Conservation (phyloP, 1,140 invertebrate species). For the Cydia splendana region DNA sequence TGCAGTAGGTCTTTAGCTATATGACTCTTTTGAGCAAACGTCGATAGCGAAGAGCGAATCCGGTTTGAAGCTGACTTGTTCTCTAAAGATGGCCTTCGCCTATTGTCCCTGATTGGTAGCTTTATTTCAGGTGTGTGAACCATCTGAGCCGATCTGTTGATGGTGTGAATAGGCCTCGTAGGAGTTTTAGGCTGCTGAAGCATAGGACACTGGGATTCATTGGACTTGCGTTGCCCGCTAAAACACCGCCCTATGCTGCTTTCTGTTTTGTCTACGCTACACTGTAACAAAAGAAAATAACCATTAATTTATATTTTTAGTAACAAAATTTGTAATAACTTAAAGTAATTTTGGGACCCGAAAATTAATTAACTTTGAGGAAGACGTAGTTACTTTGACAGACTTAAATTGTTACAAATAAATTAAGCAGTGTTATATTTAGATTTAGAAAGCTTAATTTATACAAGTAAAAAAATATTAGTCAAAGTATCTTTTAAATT, state of each 20-base stretch:
- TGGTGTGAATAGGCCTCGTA: constrained; percentile 72
- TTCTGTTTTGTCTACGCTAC: constrained; percentile 81
- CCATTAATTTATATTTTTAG: not conserved
- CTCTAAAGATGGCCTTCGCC: constrained; percentile 63
- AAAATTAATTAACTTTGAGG: no score
- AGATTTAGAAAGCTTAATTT: no score
- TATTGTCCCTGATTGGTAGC: constrained; percentile 53
- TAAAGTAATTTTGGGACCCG: no score
- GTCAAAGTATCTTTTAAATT: no score
- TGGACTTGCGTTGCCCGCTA: constrained; percentile 83
- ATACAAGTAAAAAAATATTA: no score
- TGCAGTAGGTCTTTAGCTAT: constrained; percentile 74
- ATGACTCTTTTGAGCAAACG: constrained; percentile 76
- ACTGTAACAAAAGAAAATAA: constrained; percentile 82
- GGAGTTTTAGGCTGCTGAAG: constrained; percentile 77
- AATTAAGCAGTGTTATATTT: no score
- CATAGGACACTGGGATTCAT: constrained; percentile 88
- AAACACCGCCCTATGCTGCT: constrained; percentile 82
- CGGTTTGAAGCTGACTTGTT: constrained; percentile 69
- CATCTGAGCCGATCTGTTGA: constrained; percentile 67
- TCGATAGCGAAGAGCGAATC: constrained; percentile 74
- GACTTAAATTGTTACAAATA: no score
- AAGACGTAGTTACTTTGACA: no score
- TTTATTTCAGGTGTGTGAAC: constrained; percentile 61
- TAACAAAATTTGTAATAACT: no score